Percentiles rank a stretch among this genome's conserved stretches.
phyloP scores from a whole-genome alignment of 2,113 vertebrate genomes.

The Mesitornis unicolor region DNA sequence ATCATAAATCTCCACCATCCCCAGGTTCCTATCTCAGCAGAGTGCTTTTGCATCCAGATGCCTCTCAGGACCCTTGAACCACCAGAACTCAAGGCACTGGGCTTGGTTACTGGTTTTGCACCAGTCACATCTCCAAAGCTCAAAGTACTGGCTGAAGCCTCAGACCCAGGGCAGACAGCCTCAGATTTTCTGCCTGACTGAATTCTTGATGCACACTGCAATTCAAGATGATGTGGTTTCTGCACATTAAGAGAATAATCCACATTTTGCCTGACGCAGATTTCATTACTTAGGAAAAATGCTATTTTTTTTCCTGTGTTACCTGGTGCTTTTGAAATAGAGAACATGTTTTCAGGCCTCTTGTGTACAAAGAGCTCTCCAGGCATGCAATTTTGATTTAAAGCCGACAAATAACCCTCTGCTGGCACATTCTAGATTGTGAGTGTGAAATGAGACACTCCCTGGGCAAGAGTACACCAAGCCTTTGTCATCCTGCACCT shows the following conservation, averaged over 20 bases:
- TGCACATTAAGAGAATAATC: background rate
- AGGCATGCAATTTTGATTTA: background rate
- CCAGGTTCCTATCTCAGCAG: background rate
- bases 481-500: background rate
- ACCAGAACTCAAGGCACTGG: background rate
- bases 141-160: background rate
- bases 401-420: background rate
- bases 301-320: background rate
- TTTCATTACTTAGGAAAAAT: background rate
- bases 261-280: fast-evolving
- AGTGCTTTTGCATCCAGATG: background rate
- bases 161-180: background rate
- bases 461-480: background rate
- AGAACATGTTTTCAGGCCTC: background rate
- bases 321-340: background rate
- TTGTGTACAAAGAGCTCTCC: background rate
- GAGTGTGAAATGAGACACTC: background rate
- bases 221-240: background rate
- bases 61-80: background rate
- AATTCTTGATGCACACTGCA: background rate
- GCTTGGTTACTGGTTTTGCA: background rate
- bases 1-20: background rate
- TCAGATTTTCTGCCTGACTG: background rate
- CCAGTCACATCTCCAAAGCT: background rate
- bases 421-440: too few relatives aligned